These are phyloP conservation scores for Emys orbicularis DNA, from an alignment of 2,797 vertebrate genomes.

Conservation along the genomic window DNA sequence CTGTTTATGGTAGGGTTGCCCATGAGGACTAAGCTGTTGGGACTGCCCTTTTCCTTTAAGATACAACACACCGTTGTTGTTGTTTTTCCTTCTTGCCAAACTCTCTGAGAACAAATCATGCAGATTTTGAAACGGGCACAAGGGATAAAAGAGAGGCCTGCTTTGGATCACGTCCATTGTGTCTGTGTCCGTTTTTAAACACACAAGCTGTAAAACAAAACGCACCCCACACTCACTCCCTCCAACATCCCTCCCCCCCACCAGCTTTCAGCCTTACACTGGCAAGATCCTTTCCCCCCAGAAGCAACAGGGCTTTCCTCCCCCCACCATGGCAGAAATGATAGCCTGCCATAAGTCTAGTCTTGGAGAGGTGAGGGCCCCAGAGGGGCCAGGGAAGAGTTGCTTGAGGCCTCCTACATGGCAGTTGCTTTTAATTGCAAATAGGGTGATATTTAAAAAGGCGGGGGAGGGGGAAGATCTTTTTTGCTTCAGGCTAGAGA, in stretches of 20 bases:
- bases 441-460: constrained; percentile 26
- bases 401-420: constrained; percentile 24
- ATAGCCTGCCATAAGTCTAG: not conserved
- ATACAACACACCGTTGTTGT: not conserved
- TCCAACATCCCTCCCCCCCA: not conserved
- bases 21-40: not conserved
- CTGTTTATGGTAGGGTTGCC: rapidly evolving
- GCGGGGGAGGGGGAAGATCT: not conserved
- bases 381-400: constrained; percentile 4
- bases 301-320: rapidly evolving
- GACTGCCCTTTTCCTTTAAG: not conserved
- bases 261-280: not conserved
- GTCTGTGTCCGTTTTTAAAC: not conserved
- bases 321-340: rapidly evolving
- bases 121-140: not conserved
- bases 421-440: constrained; percentile 64
- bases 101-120: not conserved
- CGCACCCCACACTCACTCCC: not conserved
- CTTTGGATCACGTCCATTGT: not conserved
- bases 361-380: not conserved
- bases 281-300: not conserved
- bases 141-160: not conserved
- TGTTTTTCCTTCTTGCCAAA: not conserved
- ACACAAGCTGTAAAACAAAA: not conserved
- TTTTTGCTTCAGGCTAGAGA: constrained; percentile 62